A percentile compares a stretch with the other conserved stretches of the same genome.
These are phyloP conservation scores for Synergus itoensis DNA, from an alignment of 2,888 invertebrate species.

Conservation along the genomic window DNA sequence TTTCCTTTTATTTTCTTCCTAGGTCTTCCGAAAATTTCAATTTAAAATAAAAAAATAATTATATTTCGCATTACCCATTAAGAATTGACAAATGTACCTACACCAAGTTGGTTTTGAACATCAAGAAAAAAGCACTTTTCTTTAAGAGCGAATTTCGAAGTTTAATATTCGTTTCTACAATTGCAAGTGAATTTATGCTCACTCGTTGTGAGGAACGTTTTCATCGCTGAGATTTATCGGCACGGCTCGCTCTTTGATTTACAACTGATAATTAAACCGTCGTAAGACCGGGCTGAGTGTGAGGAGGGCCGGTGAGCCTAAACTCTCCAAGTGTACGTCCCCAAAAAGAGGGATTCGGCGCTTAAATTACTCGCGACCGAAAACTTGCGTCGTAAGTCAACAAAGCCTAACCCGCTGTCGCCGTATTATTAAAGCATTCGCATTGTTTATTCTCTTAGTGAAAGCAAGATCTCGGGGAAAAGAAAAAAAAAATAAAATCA, in stretches of 20 bases:
- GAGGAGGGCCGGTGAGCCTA: constrained; percentile 49
- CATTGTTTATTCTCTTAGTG: constrained; percentile 33
- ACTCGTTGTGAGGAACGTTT: constrained; percentile 48
- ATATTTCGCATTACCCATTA: not conserved
- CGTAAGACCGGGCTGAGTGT: constrained; percentile 59
- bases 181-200: constrained; percentile 46
- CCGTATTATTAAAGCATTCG: constrained; percentile 52
- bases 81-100: not conserved
- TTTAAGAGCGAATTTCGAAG: constrained; percentile 18
- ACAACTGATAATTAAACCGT: constrained; percentile 75
- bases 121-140: constrained; percentile 2
- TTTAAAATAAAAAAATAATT: no score
- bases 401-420: constrained; percentile 49
- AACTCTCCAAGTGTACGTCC: constrained; percentile 56
- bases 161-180: constrained; percentile 36
- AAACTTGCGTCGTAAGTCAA: constrained; percentile 73
- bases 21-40: no score
- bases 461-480: not conserved
- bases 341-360: constrained; percentile 62
- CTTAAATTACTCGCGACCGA: constrained; percentile 64
- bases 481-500: not conserved
- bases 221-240: constrained; percentile 71
- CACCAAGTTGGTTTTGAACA: not conserved
- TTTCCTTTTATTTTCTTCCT: no score
- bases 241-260: constrained; percentile 65